A percentile compares a stretch with the other conserved stretches of the same genome.
These are phyloP conservation scores for Cerastis leucographa DNA, from an alignment of 2,888 invertebrate species.

Conservation along the genomic window DNA sequence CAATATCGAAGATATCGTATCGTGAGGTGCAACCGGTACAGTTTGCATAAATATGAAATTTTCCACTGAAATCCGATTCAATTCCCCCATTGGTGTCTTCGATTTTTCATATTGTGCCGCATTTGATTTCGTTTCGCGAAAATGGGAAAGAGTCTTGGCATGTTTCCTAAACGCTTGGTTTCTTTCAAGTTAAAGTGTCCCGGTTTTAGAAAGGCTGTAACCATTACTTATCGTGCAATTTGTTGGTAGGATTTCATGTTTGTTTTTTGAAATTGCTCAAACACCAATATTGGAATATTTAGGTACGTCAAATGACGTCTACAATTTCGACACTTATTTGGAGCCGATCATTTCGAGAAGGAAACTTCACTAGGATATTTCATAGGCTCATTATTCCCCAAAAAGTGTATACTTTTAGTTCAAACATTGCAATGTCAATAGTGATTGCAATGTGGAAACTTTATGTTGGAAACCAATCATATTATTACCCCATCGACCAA, in stretches of 20 bases:
- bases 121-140: constrained; percentile 57
- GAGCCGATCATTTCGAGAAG: not conserved
- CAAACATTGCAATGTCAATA: not conserved
- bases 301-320: not conserved
- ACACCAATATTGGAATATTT: not conserved
- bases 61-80: constrained; percentile 76
- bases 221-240: not conserved
- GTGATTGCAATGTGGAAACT: not conserved
- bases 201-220: constrained; percentile 15
- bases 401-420: too few relatives aligned
- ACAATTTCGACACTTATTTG: not conserved
- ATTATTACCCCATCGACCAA: not conserved
- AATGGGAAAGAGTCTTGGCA: constrained; percentile 49
- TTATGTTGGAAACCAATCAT: too few relatives aligned
- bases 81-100: constrained; percentile 71
- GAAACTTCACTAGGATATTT: not conserved
- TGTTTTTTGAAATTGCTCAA: not conserved
- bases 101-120: constrained; percentile 67
- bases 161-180: constrained; percentile 44
- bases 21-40: constrained; percentile 69
- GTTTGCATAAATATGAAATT: constrained; percentile 81
- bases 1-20: constrained; percentile 75
- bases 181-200: constrained; percentile 26
- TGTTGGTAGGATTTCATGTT: too few relatives aligned
- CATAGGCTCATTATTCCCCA: not conserved